Conservation (phyloP, 2,888 invertebrate genomes). For the Exocentrus adspersus region DNA sequence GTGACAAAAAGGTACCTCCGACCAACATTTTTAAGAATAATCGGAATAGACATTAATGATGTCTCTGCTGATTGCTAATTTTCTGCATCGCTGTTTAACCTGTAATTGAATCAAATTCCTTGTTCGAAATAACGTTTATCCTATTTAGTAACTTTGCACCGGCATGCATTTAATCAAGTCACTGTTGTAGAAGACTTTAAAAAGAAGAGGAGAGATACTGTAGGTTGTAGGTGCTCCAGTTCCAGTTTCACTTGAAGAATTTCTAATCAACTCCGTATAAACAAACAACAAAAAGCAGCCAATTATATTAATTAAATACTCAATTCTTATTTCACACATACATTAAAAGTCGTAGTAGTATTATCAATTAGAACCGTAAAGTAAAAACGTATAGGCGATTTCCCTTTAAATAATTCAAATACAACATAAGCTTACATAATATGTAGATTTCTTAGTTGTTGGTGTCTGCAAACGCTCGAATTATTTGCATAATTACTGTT, state of each 20-base stretch:
- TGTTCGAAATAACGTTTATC: background rate
- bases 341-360: background rate
- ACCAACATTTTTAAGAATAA: no score
- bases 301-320: slow-evolving; percentile 7
- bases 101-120: background rate
- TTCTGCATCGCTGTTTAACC: background rate
- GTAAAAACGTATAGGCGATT: background rate
- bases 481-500: slow-evolving; percentile 19
- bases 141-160: background rate
- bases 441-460: slow-evolving; percentile 17
- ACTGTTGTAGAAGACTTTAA: background rate
- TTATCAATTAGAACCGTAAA: background rate
- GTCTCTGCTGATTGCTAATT: no score
- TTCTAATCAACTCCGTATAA: background rate
- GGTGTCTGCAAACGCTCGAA: slow-evolving; percentile 7
- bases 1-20: no score
- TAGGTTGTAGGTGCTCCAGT: background rate
- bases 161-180: background rate
- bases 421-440: slow-evolving; percentile 10
- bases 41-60: no score
- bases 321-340: slow-evolving; percentile 11
- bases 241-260: slow-evolving; percentile 2
- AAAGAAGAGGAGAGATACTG: background rate
- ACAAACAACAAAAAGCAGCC: background rate
- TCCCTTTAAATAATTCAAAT: slow-evolving; percentile 7